Evolutionary conservation across 2,797 vertebrate species (phyloP).

Genomic region (Myotis vivesi): DNA sequence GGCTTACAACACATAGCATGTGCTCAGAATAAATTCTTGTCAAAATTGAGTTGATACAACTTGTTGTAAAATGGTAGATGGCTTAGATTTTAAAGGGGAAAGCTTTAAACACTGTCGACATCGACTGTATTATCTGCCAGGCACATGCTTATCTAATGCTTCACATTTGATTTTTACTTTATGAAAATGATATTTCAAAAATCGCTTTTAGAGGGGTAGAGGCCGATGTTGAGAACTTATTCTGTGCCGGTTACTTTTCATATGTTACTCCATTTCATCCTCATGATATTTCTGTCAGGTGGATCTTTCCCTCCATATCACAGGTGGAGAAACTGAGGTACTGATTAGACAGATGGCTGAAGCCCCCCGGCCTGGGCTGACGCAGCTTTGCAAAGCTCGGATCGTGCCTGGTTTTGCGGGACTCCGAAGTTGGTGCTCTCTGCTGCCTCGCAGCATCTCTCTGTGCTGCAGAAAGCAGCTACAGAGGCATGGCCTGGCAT

Average conservation of each 20-base stretch:
- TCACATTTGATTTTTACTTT: background rate
- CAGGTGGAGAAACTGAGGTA: background rate
- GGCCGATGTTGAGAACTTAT: background rate
- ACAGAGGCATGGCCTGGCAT: constrained; percentile 17
- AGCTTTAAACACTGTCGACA: background rate
- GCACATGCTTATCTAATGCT: background rate
- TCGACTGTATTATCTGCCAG: background rate
- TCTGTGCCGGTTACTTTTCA: background rate
- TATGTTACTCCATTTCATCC: background rate
- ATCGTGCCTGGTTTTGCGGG: background rate
- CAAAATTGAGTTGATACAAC: background rate
- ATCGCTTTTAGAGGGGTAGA: background rate
- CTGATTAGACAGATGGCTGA: background rate
- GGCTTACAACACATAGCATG: background rate
- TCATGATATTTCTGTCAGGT: background rate
- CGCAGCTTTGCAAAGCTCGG: background rate
- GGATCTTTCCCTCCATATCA: rapidly evolving
- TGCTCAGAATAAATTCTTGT: background rate
- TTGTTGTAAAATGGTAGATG: background rate
- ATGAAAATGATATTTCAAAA: background rate
- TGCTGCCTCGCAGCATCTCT: background rate
- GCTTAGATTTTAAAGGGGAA: background rate
- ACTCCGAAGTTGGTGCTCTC: background rate
- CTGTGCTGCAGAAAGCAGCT: constrained; percentile 18
- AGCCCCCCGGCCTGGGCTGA: background rate